These are phyloP conservation scores for Diabrotica balteata DNA, from an alignment of 2,888 invertebrate genomes.

Conservation along the genomic window DNA sequence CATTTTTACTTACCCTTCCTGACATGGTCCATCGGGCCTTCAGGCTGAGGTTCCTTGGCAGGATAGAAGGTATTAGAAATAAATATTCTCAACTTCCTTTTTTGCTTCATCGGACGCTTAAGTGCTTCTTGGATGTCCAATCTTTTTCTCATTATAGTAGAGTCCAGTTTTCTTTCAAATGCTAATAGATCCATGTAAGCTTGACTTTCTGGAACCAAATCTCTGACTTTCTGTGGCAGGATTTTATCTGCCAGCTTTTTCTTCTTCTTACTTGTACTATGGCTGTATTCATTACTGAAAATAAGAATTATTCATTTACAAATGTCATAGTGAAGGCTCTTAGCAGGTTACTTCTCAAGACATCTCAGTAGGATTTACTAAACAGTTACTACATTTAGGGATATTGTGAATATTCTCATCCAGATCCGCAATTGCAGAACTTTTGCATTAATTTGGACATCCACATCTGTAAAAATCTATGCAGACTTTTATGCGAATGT, in stretches of 20 bases:
- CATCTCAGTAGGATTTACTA: too few species aligned
- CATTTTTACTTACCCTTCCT: constrained; percentile 68
- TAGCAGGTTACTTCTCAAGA: too few species aligned
- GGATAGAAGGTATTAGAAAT: constrained; percentile 99
- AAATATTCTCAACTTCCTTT: constrained; percentile 95
- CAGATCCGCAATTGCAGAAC: too few species aligned
- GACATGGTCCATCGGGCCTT: constrained; percentile 69
- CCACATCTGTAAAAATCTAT: too few species aligned
- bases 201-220: constrained; percentile 98
- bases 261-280: constrained; percentile 82
- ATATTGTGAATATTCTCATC: too few species aligned
- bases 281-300: constrained; percentile 65
- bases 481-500: too few species aligned
- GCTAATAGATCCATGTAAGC: constrained; percentile 99
- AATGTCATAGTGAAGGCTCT: too few species aligned
- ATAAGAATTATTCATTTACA: background rate
- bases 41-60: constrained; percentile 74
- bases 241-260: constrained; percentile 97
- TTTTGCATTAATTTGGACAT: too few species aligned
- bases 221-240: constrained; percentile 92
- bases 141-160: constrained; percentile 97
- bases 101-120: constrained; percentile 98
- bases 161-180: constrained; percentile 97
- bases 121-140: constrained; percentile 98
- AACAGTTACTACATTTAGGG: too few species aligned